Conservation (phyloP, 2,888 invertebrate genomes). For the Drosophila tanythrix region DNA sequence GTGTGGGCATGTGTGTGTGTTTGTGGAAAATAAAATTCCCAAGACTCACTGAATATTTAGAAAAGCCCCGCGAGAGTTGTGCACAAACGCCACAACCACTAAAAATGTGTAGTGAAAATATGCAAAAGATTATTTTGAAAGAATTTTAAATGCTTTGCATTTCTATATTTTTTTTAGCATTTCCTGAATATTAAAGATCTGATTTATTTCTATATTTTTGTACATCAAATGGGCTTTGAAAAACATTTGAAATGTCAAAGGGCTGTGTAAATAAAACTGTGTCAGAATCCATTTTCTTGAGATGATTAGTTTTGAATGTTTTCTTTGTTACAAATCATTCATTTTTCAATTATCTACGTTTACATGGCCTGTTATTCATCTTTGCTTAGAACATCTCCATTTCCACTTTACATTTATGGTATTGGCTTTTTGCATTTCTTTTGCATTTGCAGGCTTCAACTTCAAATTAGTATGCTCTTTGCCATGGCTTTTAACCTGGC, state of each 20-base stretch:
- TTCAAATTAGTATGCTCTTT: constrained; percentile 51
- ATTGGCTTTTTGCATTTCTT: not conserved
- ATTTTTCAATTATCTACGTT: not conserved
- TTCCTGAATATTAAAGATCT: not conserved
- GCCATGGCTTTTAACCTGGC: constrained; percentile 24
- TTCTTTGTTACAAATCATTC: not conserved
- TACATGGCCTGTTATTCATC: too few relatives aligned
- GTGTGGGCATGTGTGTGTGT: constrained; percentile 6
- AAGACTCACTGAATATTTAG: constrained; percentile 49
- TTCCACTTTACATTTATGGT: constrained; percentile 2
- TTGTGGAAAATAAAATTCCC: constrained; percentile 29
- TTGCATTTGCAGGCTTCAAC: constrained; percentile 28
- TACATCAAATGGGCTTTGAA: not conserved
- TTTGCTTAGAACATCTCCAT: not conserved
- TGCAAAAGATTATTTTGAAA: not conserved
- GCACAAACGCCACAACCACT: constrained; percentile 3
- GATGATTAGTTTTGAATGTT: not conserved
- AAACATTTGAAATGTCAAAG: not conserved
- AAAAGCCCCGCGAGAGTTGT: constrained; percentile 22
- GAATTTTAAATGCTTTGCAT: not conserved
- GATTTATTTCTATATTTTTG: not conserved
- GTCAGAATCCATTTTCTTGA: not conserved
- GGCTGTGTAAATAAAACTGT: not conserved
- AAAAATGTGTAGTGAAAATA: constrained; percentile 26
- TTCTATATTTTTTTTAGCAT: not conserved